Evolutionary conservation across 2,888 invertebrate species (phyloP).

Genomic region (Scaeva pyrastri): DNA sequence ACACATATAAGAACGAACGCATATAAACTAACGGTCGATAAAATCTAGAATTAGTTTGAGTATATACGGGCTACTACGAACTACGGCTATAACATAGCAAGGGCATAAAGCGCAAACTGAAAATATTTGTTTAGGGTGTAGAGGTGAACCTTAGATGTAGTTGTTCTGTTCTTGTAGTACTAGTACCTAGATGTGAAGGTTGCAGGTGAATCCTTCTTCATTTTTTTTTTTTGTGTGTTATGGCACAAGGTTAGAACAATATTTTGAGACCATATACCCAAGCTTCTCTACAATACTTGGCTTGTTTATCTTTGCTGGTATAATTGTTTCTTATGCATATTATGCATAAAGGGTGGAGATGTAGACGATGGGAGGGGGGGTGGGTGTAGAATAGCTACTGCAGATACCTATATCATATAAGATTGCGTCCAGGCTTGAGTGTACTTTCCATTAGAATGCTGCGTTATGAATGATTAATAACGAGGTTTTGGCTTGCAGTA

Average conservation of each 20-base stretch:
- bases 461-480: conserved; percentile 58
- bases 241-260: conserved; percentile 47
- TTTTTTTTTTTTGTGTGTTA: not conserved
- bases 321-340: conserved; percentile 46
- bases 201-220: conserved; percentile 45
- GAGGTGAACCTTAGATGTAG: not conserved
- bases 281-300: not conserved
- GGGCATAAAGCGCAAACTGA: conserved; percentile 24
- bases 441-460: conserved; percentile 23
- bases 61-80: not conserved
- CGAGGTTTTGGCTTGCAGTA: conserved; percentile 37
- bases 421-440: not conserved
- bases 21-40: conserved; percentile 33
- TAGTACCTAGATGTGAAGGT: not conserved
- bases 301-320: conserved; percentile 45
- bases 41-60: conserved; percentile 50
- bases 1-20: not conserved
- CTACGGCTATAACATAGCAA: not conserved
- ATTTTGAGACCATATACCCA: conserved; percentile 8
- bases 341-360: not conserved
- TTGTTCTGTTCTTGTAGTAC: not conserved
- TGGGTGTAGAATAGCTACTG: too few relatives aligned
- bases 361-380: too few relatives aligned
- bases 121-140: conserved; percentile 44
- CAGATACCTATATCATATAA: too few relatives aligned